These are phyloP conservation scores for Pandion haliaetus DNA, from an alignment of 2,113 vertebrate genomes.

Conservation along the genomic window DNA sequence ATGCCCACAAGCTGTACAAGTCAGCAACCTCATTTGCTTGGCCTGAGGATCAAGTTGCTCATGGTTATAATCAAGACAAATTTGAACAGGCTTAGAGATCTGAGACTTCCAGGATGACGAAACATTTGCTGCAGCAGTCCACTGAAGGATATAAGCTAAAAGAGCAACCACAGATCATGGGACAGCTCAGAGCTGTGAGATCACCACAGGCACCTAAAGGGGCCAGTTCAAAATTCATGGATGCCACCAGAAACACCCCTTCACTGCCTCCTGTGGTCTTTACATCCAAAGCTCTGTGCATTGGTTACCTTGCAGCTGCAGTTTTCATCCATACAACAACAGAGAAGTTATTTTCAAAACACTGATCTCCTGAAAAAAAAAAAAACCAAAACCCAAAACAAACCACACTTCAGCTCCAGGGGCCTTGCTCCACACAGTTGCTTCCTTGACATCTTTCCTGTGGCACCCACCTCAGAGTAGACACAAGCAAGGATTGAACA, in stretches of 20 bases:
- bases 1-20: not conserved
- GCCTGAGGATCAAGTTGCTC: not conserved
- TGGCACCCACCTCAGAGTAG: not conserved
- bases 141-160: not conserved
- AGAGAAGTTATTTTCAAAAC: not conserved
- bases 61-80: not conserved
- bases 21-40: not conserved
- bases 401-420: not conserved
- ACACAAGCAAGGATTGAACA: constrained; percentile 16
- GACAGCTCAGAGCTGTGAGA: not conserved
- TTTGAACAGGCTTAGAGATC: not conserved
- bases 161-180: not conserved
- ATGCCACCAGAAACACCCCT: not conserved
- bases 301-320: not conserved
- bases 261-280: not conserved
- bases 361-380: not conserved
- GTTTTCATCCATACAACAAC: not conserved
- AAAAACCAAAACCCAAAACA: not conserved
- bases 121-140: not conserved
- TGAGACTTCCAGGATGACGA: not conserved
- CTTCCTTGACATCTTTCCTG: constrained; percentile 5
- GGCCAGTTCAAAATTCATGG: not conserved
- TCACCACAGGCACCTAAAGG: not conserved
- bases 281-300: not conserved
- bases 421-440: not conserved